These are phyloP conservation scores for Osmerus eperlanus DNA, from an alignment of 2,113 vertebrate species.

Conservation along the genomic window DNA sequence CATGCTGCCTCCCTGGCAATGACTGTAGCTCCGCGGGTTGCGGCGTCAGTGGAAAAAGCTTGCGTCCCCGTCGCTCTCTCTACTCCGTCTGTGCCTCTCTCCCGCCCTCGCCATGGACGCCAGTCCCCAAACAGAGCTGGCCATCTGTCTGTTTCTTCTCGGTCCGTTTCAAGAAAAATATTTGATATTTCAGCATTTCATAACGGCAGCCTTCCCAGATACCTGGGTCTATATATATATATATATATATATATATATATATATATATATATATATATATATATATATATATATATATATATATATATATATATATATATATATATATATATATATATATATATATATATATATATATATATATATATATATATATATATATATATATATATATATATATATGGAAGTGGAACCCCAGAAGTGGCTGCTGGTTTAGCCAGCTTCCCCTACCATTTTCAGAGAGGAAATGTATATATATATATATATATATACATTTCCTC, in stretches of 20 bases:
- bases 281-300: too few species aligned
- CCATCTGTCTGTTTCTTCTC: constrained; percentile 68
- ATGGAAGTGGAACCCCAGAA: constrained; percentile 18
- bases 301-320: too few species aligned
- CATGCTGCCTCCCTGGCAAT: constrained; percentile 40
- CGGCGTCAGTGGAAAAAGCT: constrained; percentile 41
- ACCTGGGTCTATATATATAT: too few species aligned
- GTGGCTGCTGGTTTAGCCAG: not conserved
- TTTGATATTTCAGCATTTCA: constrained; percentile 42
- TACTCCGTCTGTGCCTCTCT: constrained; percentile 42
- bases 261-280: too few species aligned
- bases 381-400: too few species aligned
- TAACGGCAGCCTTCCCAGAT: constrained; percentile 21
- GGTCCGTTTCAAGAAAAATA: constrained; percentile 53
- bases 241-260: too few species aligned
- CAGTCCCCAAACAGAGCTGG: constrained; percentile 60
- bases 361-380: too few species aligned
- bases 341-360: too few species aligned
- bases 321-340: too few species aligned
- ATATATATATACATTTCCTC: too few species aligned
- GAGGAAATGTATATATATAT: constrained; percentile 20
- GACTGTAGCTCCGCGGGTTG: constrained; percentile 46
- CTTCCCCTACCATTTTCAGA: constrained; percentile 18
- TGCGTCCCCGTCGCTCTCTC: constrained; percentile 14
- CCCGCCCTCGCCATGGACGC: constrained; percentile 52